Evolutionary conservation across 1,140 invertebrate genomes (phyloP), one percentile per base, ranked within the genome.

Genomic region (Temnothorax nylanderi): DNA sequence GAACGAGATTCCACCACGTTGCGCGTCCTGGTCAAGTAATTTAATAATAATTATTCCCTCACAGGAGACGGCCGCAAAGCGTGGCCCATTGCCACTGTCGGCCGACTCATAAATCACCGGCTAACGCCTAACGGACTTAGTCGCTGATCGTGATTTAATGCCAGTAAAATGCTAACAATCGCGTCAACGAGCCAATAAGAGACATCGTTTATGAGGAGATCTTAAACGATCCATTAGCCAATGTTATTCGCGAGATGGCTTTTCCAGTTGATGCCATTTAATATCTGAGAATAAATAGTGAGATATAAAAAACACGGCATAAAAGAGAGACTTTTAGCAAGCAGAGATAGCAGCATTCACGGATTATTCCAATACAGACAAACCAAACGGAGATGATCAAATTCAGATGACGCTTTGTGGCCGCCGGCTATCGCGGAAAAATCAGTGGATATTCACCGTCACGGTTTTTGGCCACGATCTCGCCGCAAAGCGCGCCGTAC

Each of bases 21-120:
- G 88, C 47, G 88, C 47, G 64, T 80, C 56, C 76, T 72, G 78
- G 85, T 90, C 74, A 87, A 90, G 88, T 90, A 90, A 90, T 90
- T 90, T 90, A 90, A 89, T 90, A 90, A 90, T 89, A 90, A 90
- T 90, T 89, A 90, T 90, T 90, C 85, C 77, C 76, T 89, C 62
- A 71, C 75, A 75, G 60, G 80, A 44, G 54, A 18, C 67, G 62
- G 64, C n/a, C 62, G 32, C 71, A 81, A 60, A 58, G 16, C 72
- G 37, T 62, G 72, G 67, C 78, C 77, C 74, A 90, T 87, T 86
- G 78, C 86, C 58, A 80, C 72, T 56, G 81, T 82, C 49, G 78
- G 54, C 37, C 41, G 7, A 77, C 86, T 86, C 89, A 72, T 90
- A 90, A 90, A 90, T 90, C 86, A 90, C 51, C 75, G n/a, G 47